Base-by-base conservation (phyloP, 2,888 invertebrate species). In the Diarsia mendica region DNA sequence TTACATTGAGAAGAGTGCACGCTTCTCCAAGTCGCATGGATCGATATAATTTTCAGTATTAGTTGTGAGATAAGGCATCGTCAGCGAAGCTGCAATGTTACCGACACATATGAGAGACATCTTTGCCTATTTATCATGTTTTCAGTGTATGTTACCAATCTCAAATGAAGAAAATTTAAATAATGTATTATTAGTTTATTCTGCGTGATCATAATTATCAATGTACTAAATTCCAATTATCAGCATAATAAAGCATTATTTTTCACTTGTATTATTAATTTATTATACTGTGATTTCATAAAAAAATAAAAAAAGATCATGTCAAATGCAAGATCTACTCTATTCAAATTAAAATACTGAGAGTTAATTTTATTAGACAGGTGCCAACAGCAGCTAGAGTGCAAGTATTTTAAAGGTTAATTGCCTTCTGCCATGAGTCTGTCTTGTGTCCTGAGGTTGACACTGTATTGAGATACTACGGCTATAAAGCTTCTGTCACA, bases 371-470 rank as follows among this genome's bases (percentile, higher is more conserved):
- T 39, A 11, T 39, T 11, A 61, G 11, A 61, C 39, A 20, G 61
- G 39, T 39, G 20, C 1, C 61, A 9, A 20, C 61, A 61, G 23
- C 28, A 6, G 28, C 11, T 28, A 23, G 15, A 79, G 8, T 58
- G 28, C 48, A 28, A 55, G 23, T 13, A 23, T 20, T 67, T 15
- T 55, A 20, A 65, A 67, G 55, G 13, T 46, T 70, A 61, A 67
- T 72, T 64, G 44, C 23, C 82, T 82, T 82, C 83, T 82, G 75
- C 23, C 20, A 1, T 23, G 44, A 44, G 63, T 51, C 61, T 82
- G 72, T 13, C 0, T 46, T 23, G 67, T 70, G 75, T 65, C 79
- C 60, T 82, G 82, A 70, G 55, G 67, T 75, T 79, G 82, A 82
- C 83, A 79, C 60, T 77, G 67, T 82, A 67, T 65, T 75, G 48